Conservation (phyloP, 2,888 invertebrate genomes). For the Psococerastis gibbosa region DNA sequence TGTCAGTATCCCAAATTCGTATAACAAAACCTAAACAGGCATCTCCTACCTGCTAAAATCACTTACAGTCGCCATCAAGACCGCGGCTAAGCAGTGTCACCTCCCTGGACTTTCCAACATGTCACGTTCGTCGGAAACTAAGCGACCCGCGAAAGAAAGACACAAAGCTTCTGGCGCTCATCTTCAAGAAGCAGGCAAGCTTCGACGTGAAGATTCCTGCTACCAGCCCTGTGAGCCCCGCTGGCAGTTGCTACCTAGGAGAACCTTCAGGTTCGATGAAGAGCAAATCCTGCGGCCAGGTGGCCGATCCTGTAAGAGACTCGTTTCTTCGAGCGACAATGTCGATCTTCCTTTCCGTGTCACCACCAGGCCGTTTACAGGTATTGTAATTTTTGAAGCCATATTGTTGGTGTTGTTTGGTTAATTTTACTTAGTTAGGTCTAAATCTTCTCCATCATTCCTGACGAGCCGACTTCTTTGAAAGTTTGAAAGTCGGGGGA, state of each 20-base stretch:
- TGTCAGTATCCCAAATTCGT: too few species aligned
- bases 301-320: constrained; percentile 20
- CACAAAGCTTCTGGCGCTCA: constrained; percentile 6
- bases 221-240: constrained; percentile 3
- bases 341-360: constrained; percentile 53
- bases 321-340: constrained; percentile 53
- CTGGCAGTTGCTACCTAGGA: background rate
- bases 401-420: too few species aligned
- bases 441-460: too few species aligned
- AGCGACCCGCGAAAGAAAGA: constrained; percentile 7
- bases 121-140: background rate
- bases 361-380: constrained; percentile 31
- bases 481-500: too few species aligned
- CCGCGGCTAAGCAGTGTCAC: background rate
- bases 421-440: too few species aligned
- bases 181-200: constrained; percentile 6
- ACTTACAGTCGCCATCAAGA: background rate
- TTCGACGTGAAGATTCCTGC: constrained; percentile 3
- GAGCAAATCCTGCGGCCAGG: constrained; percentile 2
- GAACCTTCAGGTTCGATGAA: background rate
- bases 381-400: too few species aligned
- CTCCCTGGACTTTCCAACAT: constrained; percentile 1
- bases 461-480: too few species aligned
- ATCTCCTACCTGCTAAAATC: too few species aligned
- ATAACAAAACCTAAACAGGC: too few species aligned